Conservation (phyloP, 2,888 invertebrate genomes). For the Meiosimyza decipiens region DNA sequence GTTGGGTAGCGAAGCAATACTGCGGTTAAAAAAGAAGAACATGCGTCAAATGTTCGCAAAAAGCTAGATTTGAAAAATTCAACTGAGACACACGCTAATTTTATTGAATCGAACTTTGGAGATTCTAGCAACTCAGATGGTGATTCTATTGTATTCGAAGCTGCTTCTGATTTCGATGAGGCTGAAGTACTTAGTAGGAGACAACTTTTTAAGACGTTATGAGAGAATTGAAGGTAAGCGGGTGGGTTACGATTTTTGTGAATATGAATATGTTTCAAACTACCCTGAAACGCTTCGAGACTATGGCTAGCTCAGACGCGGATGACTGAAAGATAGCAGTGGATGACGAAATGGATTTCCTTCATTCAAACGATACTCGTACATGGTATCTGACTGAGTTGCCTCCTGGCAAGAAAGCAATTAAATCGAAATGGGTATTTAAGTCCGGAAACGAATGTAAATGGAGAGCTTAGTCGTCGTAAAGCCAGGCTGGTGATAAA, state of each 20-base stretch:
- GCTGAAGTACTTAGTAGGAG: too few species aligned
- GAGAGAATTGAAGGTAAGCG: too few species aligned
- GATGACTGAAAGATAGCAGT: conserved; percentile 25
- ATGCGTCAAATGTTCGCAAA: too few species aligned
- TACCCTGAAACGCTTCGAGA: conserved; percentile 21
- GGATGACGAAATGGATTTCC: conserved; percentile 28
- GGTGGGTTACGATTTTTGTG: neutral
- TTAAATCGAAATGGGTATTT: conserved; percentile 35
- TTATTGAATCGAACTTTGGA: too few species aligned
- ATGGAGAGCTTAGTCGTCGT: conserved; percentile 30
- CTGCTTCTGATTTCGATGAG: too few species aligned
- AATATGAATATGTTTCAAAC: conserved; percentile 11
- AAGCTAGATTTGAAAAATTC: too few species aligned
- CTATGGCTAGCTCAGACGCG: conserved; percentile 28
- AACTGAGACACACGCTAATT: too few species aligned
- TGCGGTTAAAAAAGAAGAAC: too few species aligned
- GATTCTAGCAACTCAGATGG: too few species aligned
- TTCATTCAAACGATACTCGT: conserved; percentile 34
- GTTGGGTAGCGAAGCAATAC: too few species aligned
- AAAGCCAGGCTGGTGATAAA: conserved; percentile 40
- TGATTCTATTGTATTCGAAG: too few species aligned
- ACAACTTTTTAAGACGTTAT: too few species aligned
- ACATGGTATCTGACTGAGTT: conserved; percentile 34
- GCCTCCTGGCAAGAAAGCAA: conserved; percentile 29
- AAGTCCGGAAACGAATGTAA: conserved; percentile 35